Evolutionary conservation across 2,888 invertebrate genomes (phyloP), one percentile per base, ranked within the genome.

Genomic region (Therioaphis trifolii): DNA sequence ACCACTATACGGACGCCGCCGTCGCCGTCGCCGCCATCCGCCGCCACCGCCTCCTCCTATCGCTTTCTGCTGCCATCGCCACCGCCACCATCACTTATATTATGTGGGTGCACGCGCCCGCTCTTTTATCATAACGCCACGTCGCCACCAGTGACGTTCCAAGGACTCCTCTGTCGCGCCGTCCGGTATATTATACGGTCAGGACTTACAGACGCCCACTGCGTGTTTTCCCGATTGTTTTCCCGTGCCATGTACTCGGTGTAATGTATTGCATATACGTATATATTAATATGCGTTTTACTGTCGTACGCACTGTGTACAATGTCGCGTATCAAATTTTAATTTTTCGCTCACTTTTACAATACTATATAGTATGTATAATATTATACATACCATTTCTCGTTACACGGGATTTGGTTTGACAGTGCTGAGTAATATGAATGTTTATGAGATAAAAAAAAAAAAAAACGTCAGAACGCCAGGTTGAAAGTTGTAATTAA

Each of bases 151-250:
- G 12, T 58, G 58, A 58, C 58, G 58, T 58, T 21, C 58, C 58
- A 58, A 58, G 58, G 58, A 58, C 24, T 58, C 24, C 7, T 58
- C 21, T 21, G 35, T 35, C 35, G 35, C 58, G 58, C 9, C 58
- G 21, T 11, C 12, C 21, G 9, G 58, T n/a, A 12, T 12, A n/a
- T n/a, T n/a, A n/a, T n/a, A n/a, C 58, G 58, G 58, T 58, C 58
- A 58, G 58, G 58, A 58, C 58, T 58, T 21, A 24, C 24, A 58
- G 58, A 58, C 58, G 58, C 58, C 58, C 58, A 58, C 58, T 21
- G 21, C n/a, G 58, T 58, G 21, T 58, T 58, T 12, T 21, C 58
- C 58, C 24, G 58, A 58, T 58, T 58, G 58, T 58, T 58, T 58
- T 58, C 12, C 21, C 7, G 21, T 21, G 5, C 58, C 24, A 2